Percentiles rank a stretch among this genome's conserved stretches.
phyloP scores from a whole-genome alignment of 2,888 invertebrate species.

The Notodonta ziczac region DNA sequence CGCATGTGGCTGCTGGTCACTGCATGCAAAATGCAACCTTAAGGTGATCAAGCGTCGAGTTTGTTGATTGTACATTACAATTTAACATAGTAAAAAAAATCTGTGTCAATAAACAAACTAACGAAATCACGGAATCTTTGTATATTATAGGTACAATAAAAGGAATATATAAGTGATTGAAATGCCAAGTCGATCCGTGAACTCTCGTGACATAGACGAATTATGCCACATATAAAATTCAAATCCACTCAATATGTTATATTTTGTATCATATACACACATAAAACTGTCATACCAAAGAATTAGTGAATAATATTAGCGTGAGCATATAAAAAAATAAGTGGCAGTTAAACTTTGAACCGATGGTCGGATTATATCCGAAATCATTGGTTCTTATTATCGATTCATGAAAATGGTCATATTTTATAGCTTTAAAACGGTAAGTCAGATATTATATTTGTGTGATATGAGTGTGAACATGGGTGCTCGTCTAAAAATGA shows the following conservation, averaged over 20 bases:
- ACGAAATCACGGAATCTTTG: not conserved
- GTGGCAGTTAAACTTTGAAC: constrained; percentile 32
- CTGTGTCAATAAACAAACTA: not conserved
- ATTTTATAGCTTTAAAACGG: constrained; percentile 8
- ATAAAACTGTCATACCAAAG: constrained; percentile 29
- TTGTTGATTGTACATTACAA: too few relatives aligned
- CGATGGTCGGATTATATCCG: constrained; percentile 9
- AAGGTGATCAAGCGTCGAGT: too few relatives aligned
- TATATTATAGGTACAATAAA: not conserved
- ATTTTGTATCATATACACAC: constrained; percentile 31
- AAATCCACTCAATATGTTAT: constrained; percentile 20
- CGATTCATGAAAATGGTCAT: constrained; percentile 3
- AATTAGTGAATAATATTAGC: constrained; percentile 19
- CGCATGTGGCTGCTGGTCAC: too few relatives aligned
- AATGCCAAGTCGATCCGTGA: constrained; percentile 1
- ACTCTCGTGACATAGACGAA: constrained; percentile 25
- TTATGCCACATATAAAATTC: constrained; percentile 27
- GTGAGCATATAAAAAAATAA: constrained; percentile 21
- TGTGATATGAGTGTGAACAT: not conserved
- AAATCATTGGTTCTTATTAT: constrained; percentile 5
- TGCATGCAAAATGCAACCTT: too few relatives aligned
- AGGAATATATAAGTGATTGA: not conserved
- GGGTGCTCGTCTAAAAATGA: not conserved
- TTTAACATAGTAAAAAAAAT: too few relatives aligned
- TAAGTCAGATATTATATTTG: constrained; percentile 1